Conservation (phyloP, 2,797 vertebrate species). For the Florisuga fusca region DNA sequence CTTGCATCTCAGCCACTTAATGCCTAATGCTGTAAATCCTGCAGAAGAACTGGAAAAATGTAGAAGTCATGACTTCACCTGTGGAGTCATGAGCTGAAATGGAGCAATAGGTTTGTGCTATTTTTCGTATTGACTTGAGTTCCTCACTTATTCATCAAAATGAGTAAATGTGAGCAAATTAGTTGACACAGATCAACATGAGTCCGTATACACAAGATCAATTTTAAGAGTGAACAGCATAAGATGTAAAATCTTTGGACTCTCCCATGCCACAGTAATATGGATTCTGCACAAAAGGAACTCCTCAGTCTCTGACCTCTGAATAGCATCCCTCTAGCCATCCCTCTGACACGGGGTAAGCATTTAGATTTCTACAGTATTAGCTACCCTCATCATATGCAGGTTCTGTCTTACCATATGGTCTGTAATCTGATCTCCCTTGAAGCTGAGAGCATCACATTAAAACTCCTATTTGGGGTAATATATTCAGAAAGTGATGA, state of each 20-base stretch:
- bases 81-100: not conserved
- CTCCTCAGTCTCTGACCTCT: not conserved
- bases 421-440: conserved; percentile 50
- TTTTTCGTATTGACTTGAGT: not conserved
- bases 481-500: conserved; percentile 45
- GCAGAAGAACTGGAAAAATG: not conserved
- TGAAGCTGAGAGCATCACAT: conserved; percentile 55
- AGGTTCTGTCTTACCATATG: conserved; percentile 48
- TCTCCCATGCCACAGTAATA: not conserved
- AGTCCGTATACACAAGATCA: not conserved
- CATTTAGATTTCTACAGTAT: not conserved
- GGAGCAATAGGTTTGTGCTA: not conserved
- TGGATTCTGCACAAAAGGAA: not conserved
- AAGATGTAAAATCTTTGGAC: not conserved
- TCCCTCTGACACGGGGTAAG: not conserved
- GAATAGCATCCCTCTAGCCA: not conserved
- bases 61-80: not conserved
- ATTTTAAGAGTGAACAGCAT: not conserved
- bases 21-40: not conserved
- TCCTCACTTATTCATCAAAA: not conserved
- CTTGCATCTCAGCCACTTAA: conserved; percentile 2
- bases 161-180: not conserved
- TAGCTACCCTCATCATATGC: conserved; percentile 30
- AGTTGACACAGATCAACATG: not conserved
- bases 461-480: conserved; percentile 39